Conservation (phyloP, 2,797 vertebrate species). For the Xenentodon cancila region DNA sequence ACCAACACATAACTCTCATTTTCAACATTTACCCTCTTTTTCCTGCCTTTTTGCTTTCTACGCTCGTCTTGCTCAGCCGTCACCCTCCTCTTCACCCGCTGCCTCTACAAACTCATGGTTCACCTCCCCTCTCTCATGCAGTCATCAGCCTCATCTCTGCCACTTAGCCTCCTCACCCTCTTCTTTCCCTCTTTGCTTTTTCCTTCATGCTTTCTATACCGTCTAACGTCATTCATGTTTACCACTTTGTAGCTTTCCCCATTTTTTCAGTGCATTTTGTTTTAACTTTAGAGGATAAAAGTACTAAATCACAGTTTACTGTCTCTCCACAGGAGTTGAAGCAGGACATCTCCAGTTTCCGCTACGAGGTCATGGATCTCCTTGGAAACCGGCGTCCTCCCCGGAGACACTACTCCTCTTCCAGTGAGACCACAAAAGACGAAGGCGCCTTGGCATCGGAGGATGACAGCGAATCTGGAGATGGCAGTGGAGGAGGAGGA, state of each 20-base stretch:
- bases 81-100: conserved; percentile 45
- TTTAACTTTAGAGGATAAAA: not conserved
- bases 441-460: conserved; percentile 76
- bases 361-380: conserved; percentile 95
- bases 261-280: not conserved
- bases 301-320: too few species aligned
- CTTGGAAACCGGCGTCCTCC: conserved; percentile 93
- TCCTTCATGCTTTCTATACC: conserved; percentile 2
- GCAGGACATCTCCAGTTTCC: conserved; percentile 97
- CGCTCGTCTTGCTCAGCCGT: conserved; percentile 22
- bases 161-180: conserved; percentile 29
- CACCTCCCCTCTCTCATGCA: conserved; percentile 30
- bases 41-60: conserved; percentile 4
- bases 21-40: conserved; percentile 1
- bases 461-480: conserved; percentile 68
- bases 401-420: conserved; percentile 90
- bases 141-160: conserved; percentile 11
- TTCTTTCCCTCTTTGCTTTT: not conserved
- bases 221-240: not conserved
- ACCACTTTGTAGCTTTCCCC: too few species aligned
- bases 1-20: conserved; percentile 2
- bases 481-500: conserved; percentile 60
- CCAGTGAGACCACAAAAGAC: conserved; percentile 88
- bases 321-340: conserved; percentile 87
- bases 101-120: conserved; percentile 33